phyloP scores from a whole-genome alignment of 1,140 invertebrate genomes.

The Trichonephila clavipes region DNA sequence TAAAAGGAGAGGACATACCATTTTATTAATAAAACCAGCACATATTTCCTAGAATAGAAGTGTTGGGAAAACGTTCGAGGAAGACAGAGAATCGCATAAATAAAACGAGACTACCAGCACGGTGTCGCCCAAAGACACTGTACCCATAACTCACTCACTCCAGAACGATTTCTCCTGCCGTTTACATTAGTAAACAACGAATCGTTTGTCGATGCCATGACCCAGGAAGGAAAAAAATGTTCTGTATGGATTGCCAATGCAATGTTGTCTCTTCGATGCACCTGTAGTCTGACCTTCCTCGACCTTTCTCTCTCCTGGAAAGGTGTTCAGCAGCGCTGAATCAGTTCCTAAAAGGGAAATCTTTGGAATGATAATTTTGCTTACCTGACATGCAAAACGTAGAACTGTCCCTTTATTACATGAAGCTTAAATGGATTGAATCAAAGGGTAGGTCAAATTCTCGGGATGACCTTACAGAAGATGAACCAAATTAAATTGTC shows the following conservation, averaged over 20 bases:
- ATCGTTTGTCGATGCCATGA: slow-evolving; percentile 37
- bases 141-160: not conserved
- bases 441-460: not conserved
- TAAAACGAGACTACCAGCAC: not conserved
- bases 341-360: slow-evolving; percentile 13
- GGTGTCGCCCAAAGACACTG: slow-evolving; percentile 13
- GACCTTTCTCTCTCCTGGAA: not conserved
- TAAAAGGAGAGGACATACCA: not conserved
- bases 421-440: not conserved
- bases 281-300: not conserved
- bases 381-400: not conserved
- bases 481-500: slow-evolving; percentile 29
- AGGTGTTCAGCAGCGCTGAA: not conserved
- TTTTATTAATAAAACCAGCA: not conserved
- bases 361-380: not conserved
- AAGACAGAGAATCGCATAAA: not conserved
- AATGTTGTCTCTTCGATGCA: not conserved
- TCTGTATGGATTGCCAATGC: not conserved
- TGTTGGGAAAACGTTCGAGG: not conserved
- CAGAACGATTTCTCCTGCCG: not conserved
- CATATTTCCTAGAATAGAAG: not conserved
- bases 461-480: not conserved
- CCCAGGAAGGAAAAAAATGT: not conserved
- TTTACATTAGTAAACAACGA: slow-evolving; percentile 21
- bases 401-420: not conserved